Conservation (phyloP, 2,888 invertebrate genomes). For the Eupithecia inturbata region DNA sequence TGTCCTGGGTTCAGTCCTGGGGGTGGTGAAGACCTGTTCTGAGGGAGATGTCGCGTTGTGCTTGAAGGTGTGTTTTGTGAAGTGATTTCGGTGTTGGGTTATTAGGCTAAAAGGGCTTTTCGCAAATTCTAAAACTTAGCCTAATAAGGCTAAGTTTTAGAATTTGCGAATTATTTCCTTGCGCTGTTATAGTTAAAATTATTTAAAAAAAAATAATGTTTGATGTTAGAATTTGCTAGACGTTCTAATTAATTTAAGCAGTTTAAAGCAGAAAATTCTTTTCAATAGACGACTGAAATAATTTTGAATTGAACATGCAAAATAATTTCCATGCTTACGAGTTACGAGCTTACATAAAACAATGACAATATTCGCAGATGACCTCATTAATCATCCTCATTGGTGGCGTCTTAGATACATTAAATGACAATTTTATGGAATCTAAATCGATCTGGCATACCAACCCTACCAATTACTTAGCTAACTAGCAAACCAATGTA, state of each 20-base stretch:
- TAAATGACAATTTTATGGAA: background rate
- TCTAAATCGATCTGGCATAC: background rate
- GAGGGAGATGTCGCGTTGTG: conserved; percentile 88
- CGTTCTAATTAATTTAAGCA: too few species aligned
- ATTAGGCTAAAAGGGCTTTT: background rate
- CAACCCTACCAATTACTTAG: background rate
- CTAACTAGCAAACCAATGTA: background rate
- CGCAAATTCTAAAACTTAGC: too few species aligned
- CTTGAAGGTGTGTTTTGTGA: conserved; percentile 86
- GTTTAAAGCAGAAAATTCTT: background rate
- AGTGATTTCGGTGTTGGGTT: conserved; percentile 28
- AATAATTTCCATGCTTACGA: background rate
- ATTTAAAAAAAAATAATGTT: too few species aligned
- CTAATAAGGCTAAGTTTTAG: background rate
- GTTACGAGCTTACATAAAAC: background rate
- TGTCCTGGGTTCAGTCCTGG: conserved; percentile 85
- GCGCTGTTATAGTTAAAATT: background rate
- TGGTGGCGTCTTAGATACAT: background rate
- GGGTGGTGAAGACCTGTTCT: conserved; percentile 88
- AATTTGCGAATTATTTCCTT: background rate
- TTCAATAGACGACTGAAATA: background rate
- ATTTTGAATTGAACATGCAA: background rate
- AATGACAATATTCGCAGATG: background rate
- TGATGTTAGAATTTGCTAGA: too few species aligned
- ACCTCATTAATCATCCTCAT: too few species aligned